Conservation (phyloP, 2,888 invertebrate genomes). For the Labia minor region DNA sequence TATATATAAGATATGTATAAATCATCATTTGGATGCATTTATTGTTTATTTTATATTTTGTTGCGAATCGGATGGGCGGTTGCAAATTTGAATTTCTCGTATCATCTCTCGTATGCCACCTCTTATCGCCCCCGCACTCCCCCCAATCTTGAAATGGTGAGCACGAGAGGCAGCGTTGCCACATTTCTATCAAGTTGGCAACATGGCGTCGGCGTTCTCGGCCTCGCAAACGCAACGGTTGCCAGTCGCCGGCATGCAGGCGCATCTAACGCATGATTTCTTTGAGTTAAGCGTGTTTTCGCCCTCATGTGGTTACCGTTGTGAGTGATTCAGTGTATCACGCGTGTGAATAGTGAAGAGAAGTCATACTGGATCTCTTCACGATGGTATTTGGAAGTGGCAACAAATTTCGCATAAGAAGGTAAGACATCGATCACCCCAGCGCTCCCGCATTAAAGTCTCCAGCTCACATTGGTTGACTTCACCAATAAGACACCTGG, state of each 20-base stretch:
- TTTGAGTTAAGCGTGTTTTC: background rate
- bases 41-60: too few species aligned
- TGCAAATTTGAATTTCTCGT: too few species aligned
- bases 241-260: constrained; percentile 30
- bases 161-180: too few species aligned
- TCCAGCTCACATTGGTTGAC: background rate
- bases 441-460: background rate
- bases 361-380: constrained; percentile 23
- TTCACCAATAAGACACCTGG: background rate
- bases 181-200: too few species aligned
- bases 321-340: constrained; percentile 13
- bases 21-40: too few species aligned
- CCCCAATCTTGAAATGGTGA: too few species aligned
- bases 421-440: constrained; percentile 26
- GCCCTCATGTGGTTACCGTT: background rate
- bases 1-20: too few species aligned
- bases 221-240: constrained; percentile 27
- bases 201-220: constrained; percentile 27
- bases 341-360: background rate
- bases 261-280: background rate
- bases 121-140: too few species aligned
- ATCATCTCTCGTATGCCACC: too few species aligned
- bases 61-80: too few species aligned
- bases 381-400: constrained; percentile 33
- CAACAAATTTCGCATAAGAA: constrained; percentile 32